Evolutionary conservation across 1,140 invertebrate genomes (phyloP).

Genomic region (Nylanderia fulva): DNA sequence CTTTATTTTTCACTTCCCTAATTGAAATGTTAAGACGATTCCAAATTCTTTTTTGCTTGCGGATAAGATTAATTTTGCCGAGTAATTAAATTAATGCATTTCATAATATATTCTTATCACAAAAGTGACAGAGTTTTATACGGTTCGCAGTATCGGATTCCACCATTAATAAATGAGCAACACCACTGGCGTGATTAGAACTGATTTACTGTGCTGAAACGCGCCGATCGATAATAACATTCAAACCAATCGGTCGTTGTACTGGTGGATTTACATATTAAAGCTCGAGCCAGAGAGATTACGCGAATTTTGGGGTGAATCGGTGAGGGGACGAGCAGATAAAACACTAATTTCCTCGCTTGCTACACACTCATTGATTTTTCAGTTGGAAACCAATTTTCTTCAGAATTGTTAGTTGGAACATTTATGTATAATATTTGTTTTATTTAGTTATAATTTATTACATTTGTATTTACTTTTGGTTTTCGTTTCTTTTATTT

Average conservation of each 20-base stretch:
- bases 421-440: background rate
- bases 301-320: slow-evolving; percentile 57
- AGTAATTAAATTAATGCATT: background rate
- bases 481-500: background rate
- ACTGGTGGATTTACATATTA: slow-evolving; percentile 72
- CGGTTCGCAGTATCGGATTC: background rate
- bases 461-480: background rate
- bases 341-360: slow-evolving; percentile 62
- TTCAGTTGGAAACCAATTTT: slow-evolving; percentile 1
- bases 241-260: slow-evolving; percentile 66
- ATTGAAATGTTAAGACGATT: background rate
- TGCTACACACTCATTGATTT: slow-evolving; percentile 62
- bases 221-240: slow-evolving; percentile 46
- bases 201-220: slow-evolving; percentile 41
- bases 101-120: background rate
- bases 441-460: background rate
- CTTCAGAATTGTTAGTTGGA: background rate
- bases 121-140: slow-evolving; percentile 13
- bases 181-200: slow-evolving; percentile 25
- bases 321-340: background rate
- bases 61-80: background rate
- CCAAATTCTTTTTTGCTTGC: background rate
- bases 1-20: background rate
- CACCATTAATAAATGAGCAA: slow-evolving; percentile 42
- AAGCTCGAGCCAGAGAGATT: slow-evolving; percentile 70